These are phyloP conservation scores for Cotesia typhae DNA, from an alignment of 1,140 invertebrate species.

Conservation along the genomic window DNA sequence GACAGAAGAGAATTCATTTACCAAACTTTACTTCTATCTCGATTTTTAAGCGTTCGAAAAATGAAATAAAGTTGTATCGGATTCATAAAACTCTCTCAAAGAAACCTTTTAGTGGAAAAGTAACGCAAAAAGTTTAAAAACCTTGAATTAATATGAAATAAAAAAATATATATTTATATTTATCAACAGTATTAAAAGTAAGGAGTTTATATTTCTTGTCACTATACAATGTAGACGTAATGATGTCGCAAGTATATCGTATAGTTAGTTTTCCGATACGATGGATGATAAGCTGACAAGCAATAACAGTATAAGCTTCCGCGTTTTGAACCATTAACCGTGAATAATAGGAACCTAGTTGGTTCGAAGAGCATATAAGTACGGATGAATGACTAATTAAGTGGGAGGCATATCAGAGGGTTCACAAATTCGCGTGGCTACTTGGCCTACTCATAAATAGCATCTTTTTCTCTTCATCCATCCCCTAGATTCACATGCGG, in stretches of 20 bases:
- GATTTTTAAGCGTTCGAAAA: background rate
- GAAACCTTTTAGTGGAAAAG: no score
- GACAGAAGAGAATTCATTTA: background rate
- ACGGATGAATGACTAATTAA: slow-evolving; percentile 54
- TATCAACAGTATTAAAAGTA: no score
- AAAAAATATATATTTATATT: no score
- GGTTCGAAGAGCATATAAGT: slow-evolving; percentile 42
- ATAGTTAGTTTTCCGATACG: background rate
- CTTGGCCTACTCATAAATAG: slow-evolving; percentile 22
- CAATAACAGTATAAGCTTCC: slow-evolving; percentile 44
- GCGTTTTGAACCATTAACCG: slow-evolving; percentile 57
- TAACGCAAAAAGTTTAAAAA: background rate
- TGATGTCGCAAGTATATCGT: background rate
- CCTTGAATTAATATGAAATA: no score
- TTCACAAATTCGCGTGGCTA: slow-evolving; percentile 30
- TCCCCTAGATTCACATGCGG: slow-evolving; percentile 13
- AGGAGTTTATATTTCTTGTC: no score
- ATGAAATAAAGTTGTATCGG: background rate
- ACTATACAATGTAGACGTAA: background rate
- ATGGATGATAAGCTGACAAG: background rate
- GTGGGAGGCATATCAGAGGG: slow-evolving; percentile 39
- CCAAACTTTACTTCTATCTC: background rate
- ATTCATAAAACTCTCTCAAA: background rate
- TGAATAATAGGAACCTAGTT: slow-evolving; percentile 54
- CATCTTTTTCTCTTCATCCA: background rate